phyloP scores from a whole-genome alignment of 2,113 vertebrate genomes.

The Pluvialis apricaria region DNA sequence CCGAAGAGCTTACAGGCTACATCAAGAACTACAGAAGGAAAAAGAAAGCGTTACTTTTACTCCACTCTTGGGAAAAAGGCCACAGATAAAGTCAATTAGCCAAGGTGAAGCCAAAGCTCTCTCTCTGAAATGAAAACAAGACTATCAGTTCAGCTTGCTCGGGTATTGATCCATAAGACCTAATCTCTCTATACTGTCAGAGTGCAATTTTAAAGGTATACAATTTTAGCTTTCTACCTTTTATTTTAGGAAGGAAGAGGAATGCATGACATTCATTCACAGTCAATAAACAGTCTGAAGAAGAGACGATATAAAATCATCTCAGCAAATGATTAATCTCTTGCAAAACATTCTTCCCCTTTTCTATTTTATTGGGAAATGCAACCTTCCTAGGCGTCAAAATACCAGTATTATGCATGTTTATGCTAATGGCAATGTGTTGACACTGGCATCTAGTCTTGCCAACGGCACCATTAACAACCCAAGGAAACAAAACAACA shows the following conservation, averaged over 20 bases:
- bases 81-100: background rate
- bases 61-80: background rate
- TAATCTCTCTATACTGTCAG: background rate
- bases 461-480: background rate
- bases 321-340: conserved; percentile 2
- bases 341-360: background rate
- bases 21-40: background rate
- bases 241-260: background rate
- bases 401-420: background rate
- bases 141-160: background rate
- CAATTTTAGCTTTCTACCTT: background rate
- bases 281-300: background rate
- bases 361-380: background rate
- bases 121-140: background rate
- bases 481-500: background rate
- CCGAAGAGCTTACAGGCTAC: background rate
- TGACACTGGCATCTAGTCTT: background rate
- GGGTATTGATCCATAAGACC: background rate
- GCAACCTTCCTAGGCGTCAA: background rate
- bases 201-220: background rate
- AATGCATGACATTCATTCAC: background rate
- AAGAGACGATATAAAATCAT: background rate
- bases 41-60: background rate
- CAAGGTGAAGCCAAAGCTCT: background rate
- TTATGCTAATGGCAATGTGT: background rate